These are phyloP conservation scores for Ceratosolen fusciceps DNA, from an alignment of 1,140 invertebrate species.

Conservation along the genomic window DNA sequence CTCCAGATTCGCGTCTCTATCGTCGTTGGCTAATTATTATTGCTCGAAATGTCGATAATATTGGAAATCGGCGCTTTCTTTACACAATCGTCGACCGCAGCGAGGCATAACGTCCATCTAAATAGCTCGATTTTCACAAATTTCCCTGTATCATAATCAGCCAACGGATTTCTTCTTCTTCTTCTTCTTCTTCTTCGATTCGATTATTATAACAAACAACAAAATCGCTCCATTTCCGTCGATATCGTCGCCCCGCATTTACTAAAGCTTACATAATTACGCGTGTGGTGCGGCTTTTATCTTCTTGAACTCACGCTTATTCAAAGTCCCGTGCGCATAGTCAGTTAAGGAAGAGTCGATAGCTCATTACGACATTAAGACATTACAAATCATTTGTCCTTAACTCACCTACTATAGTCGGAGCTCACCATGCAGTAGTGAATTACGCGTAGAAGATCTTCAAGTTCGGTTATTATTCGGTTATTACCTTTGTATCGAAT, in stretches of 20 bases:
- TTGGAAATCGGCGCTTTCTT: not conserved
- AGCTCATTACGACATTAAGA: not conserved
- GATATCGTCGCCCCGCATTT: not conserved
- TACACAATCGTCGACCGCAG: too few species aligned
- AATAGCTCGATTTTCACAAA: not conserved
- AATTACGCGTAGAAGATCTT: not conserved
- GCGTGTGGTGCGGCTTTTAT: not conserved
- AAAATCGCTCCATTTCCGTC: not conserved
- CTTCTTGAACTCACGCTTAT: slow-evolving; percentile 5
- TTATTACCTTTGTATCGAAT: not conserved
- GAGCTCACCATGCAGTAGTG: not conserved
- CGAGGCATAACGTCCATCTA: too few species aligned
- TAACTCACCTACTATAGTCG: not conserved
- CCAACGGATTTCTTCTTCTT: too few species aligned
- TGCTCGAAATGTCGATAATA: not conserved
- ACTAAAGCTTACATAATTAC: slow-evolving; percentile 6
- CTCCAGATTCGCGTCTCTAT: too few species aligned
- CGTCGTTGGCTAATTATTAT: too few species aligned
- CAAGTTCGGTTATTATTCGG: not conserved
- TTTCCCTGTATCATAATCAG: not conserved
- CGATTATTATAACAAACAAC: not conserved
- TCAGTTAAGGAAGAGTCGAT: slow-evolving; percentile 5
- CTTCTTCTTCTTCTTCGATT: too few species aligned
- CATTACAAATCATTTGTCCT: not conserved
- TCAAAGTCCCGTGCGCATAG: not conserved